Evolutionary conservation across 2,888 invertebrate species (phyloP).

Genomic region (Lycaena phlaeas): DNA sequence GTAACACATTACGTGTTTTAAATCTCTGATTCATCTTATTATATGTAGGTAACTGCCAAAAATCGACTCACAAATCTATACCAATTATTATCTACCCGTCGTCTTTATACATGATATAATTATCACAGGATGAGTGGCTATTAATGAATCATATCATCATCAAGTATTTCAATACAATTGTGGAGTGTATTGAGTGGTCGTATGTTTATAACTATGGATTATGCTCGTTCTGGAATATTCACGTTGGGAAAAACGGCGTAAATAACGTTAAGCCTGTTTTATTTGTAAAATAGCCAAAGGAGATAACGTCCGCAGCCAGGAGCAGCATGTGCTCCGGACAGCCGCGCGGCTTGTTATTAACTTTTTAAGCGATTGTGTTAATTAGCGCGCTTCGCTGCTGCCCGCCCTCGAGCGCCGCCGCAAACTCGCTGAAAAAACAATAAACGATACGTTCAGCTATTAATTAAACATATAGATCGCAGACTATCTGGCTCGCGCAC

Average conservation of each 20-base stretch:
- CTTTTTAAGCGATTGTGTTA: slow-evolving; percentile 67
- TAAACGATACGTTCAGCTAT: slow-evolving; percentile 46
- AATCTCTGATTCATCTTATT: slow-evolving; percentile 52
- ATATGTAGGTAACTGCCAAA: slow-evolving; percentile 39
- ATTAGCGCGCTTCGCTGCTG: slow-evolving; percentile 54
- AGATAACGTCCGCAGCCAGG: slow-evolving; percentile 21
- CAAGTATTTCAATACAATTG: no score
- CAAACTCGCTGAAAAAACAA: no score
- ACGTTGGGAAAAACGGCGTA: slow-evolving; percentile 1
- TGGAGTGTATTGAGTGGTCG: no score
- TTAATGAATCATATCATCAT: no score
- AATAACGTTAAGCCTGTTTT: slow-evolving; percentile 13
- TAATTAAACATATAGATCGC: slow-evolving; percentile 38
- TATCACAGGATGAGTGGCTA: no score
- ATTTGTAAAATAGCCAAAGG: slow-evolving; percentile 16
- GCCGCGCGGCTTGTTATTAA: slow-evolving; percentile 55
- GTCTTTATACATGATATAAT: no score
- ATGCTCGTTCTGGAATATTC: background rate
- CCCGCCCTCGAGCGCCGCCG: slow-evolving; percentile 41
- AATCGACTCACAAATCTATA: slow-evolving; percentile 29
- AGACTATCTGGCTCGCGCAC: slow-evolving; percentile 11
- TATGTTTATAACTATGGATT: no score
- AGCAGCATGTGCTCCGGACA: slow-evolving; percentile 53
- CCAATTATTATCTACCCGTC: slow-evolving; percentile 23
- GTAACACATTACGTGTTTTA: slow-evolving; percentile 26